These are phyloP conservation scores for Dolichomitus sp. DNA, from an alignment of 2,888 invertebrate genomes.

Conservation along the genomic window DNA sequence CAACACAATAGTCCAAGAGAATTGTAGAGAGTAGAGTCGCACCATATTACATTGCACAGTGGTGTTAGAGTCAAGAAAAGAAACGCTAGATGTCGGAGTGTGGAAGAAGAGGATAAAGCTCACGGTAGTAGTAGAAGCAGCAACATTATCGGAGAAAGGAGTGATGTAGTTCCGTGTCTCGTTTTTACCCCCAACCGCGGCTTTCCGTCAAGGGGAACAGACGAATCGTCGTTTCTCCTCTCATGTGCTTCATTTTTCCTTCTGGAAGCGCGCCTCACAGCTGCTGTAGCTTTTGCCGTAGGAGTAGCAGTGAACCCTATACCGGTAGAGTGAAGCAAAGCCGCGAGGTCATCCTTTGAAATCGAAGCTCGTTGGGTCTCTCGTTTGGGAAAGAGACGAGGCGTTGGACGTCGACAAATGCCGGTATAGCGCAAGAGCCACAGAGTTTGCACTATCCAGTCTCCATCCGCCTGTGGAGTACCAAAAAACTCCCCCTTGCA, in stretches of 20 bases:
- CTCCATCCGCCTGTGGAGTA: conserved; percentile 13
- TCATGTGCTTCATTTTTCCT: conserved; percentile 39
- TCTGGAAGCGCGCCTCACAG: conserved; percentile 21
- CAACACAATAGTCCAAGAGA: not conserved
- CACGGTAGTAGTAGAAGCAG: conserved; percentile 36
- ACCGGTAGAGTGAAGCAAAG: conserved; percentile 39
- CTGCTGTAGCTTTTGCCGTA: conserved; percentile 63
- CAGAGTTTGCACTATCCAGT: conserved; percentile 46
- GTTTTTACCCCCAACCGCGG: conserved; percentile 28
- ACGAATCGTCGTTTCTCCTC: conserved; percentile 60
- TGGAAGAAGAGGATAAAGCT: conserved; percentile 21
- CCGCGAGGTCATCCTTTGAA: conserved; percentile 68
- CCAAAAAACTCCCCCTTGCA: conserved; percentile 23
- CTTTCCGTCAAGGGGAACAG: conserved; percentile 55
- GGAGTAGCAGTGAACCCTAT: conserved; percentile 45
- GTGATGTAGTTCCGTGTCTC: conserved; percentile 30
- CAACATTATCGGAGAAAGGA: conserved; percentile 62
- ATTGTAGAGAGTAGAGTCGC: not conserved
- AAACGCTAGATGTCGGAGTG: conserved; percentile 14
- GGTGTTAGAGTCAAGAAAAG: not conserved
- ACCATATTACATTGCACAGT: not conserved
- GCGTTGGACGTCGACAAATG: conserved; percentile 63
- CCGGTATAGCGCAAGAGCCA: conserved; percentile 19
- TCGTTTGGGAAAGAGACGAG: conserved; percentile 50
- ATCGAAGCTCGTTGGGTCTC: conserved; percentile 60